phyloP scores from a whole-genome alignment of 2,113 vertebrate species.

The Platichthys flesus region DNA sequence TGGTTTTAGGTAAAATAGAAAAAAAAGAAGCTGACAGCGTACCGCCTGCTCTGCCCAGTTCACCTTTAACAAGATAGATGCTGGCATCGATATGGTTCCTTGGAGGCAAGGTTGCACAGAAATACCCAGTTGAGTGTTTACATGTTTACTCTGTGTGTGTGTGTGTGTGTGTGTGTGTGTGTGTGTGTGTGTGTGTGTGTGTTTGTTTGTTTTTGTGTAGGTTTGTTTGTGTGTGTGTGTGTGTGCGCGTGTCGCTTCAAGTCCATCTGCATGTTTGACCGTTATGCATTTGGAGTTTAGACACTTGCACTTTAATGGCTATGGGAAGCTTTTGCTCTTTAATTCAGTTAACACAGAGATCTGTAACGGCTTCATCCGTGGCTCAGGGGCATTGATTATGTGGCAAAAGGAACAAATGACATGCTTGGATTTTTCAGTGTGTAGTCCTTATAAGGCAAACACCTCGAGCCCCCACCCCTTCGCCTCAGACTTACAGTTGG shows the following conservation, averaged over 20 bases:
- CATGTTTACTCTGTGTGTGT: constrained; percentile 13
- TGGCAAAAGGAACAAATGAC: constrained; percentile 79
- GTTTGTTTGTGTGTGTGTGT: neutral
- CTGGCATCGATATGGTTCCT: constrained; percentile 65
- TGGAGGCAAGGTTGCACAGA: constrained; percentile 61
- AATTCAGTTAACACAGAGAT: constrained; percentile 57
- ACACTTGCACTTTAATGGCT: neutral
- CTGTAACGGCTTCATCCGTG: constrained; percentile 63
- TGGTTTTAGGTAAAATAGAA: constrained; percentile 72
- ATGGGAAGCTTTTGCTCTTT: constrained; percentile 36
- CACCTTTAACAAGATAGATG: constrained; percentile 76
- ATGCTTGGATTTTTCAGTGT: constrained; percentile 51
- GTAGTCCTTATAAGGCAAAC: constrained; percentile 61
- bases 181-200: too few species aligned
- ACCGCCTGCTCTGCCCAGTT: constrained; percentile 69
- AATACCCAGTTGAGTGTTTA: constrained; percentile 36
- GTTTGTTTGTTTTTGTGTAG: too few species aligned
- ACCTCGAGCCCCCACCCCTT: neutral
- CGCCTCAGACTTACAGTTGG: constrained; percentile 31
- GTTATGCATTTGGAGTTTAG: constrained; percentile 14
- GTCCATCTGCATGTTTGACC: constrained; percentile 20
- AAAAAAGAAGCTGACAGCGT: constrained; percentile 68
- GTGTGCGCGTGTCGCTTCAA: neutral
- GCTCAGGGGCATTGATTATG: constrained; percentile 76
- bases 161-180: too few species aligned